Base-by-base conservation (phyloP, 2,888 invertebrate species). In the Sipunculus nudus region DNA sequence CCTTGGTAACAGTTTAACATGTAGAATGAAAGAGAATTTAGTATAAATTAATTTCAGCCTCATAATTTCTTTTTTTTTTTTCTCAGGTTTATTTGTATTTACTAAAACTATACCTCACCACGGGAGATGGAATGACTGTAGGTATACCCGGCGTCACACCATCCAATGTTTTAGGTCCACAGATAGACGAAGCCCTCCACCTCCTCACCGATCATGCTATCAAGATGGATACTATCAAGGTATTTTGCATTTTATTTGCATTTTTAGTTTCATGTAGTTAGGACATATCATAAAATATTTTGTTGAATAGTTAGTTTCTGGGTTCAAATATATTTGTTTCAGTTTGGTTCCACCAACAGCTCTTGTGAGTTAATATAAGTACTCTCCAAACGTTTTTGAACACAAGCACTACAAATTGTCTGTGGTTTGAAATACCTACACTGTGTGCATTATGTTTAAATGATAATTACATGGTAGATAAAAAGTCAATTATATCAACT, bases 191-290 rank as follows among this genome's bases (percentile, higher is more conserved):
- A 54, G 94, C 94, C 6, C 85, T 97, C 4, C 86, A 88, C 67
- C 86, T 98, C 56, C 85, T 98, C 38, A 91, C 94, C 75, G 89
- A 91, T 70, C 90, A 95, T 82, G 93, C 95, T 0, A 88, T 89
- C 10, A 90, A 91, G 82, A 92, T 97, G 74, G 90, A 94, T 73
- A 92, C 95, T 0, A 83, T 91, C 10, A 90, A 91, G 84, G 91
- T 91, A 77, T 67, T 67, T n/a, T 48, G 3, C 41, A 8, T 6
- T 56, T n/a, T 56, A 52, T 6, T n/a, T n/a, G n/a, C n/a, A n/a
- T n/a, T n/a, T n/a, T n/a, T n/a, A n/a, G n/a, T n/a, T n/a, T n/a
- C n/a, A n/a, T n/a, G n/a, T n/a, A n/a, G n/a, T n/a, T n/a, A n/a
- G n/a, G n/a, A n/a, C n/a, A n/a, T n/a, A 8, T 13, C n/a, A 5